Percentiles rank a stretch among this genome's conserved stretches.
Conservation (phyloP, 2,888 invertebrate species). For the Falcaria lacertinaria region DNA sequence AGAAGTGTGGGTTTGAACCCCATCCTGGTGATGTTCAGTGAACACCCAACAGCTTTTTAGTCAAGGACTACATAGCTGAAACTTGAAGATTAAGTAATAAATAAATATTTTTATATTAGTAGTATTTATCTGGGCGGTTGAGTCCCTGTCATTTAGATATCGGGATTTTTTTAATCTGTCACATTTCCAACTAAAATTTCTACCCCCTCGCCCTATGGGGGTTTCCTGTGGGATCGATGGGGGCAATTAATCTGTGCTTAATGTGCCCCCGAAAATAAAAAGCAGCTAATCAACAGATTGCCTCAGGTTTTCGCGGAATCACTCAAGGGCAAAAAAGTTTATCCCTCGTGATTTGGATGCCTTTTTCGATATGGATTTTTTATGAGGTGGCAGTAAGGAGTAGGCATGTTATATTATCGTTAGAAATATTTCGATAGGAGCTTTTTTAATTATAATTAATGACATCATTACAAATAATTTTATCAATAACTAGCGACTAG, state of each 20-base stretch:
- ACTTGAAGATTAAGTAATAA: too few species aligned
- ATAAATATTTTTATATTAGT: too few species aligned
- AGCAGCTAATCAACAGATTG: conserved; percentile 76
- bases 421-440: too few species aligned
- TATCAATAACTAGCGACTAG: too few species aligned
- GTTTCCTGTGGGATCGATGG: conserved; percentile 45
- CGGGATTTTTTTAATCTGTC: conserved; percentile 66
- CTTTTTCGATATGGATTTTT: conserved; percentile 5
- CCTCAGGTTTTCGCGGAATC: conserved; percentile 45
- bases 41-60: too few species aligned
- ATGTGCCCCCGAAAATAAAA: conserved; percentile 71
- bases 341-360: conserved; percentile 19
- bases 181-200: conserved; percentile 63
- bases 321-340: conserved; percentile 33
- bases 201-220: conserved; percentile 28
- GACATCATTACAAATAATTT: too few species aligned
- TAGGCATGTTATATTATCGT: too few species aligned
- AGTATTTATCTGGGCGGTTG: conserved; percentile 2
- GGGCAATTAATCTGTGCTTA: conserved; percentile 74
- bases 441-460: too few species aligned
- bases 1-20: too few species aligned
- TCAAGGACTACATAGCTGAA: too few species aligned
- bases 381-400: too few species aligned
- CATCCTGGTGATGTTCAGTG: too few species aligned
- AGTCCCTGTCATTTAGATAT: conserved; percentile 27